Base-by-base conservation (phyloP, 2,797 vertebrate genomes). In the Morelia viridis region DNA sequence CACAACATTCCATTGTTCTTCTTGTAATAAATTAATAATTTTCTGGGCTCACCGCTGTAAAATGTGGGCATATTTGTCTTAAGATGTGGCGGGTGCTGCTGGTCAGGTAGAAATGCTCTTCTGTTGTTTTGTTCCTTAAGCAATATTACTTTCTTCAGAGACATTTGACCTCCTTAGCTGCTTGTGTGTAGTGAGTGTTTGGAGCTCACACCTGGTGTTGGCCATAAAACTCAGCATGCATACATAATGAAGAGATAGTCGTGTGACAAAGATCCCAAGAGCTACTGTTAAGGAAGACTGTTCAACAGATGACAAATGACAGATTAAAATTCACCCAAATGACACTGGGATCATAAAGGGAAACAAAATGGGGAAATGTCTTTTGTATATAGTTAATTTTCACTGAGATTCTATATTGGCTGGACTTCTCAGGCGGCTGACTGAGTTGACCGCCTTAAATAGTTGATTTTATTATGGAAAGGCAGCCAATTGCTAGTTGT, bases 201-300 rank as follows among this genome's bases (percentile, higher is more conserved):
- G 95, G 94, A 93, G 94, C 95, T 96, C 97, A 97, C 96, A 97
- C 97, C 96, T 97, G 97, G 97, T 94, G 94, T 93, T 71, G 90
- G 97, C 92, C 95, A 96, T 96, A 96, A 96, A 96, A 95, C 94
- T 92, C 95, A 96, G 96, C 95, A 96, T 98, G 97, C 97, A 98
- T 98, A 98, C 98, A 97, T 98, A 98, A 98, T 97, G 96, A 96
- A 96, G 96, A 95, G 97, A 95, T 86, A 95, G 97, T 97, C 96
- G 95, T 93, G 97, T 97, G 97, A 97, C 96, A 97, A 94, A 94
- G 94, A 95, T 93, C 92, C 80, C 8, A 13, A 95, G 93, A 95
- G 94, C 19, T 92, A 86, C 91, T 93, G 90, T 93, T 96, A 95
- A 96, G 93, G 93, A 94, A 92, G 89, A 86, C 93, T 96, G 93